Evolutionary conservation across 2,888 invertebrate species (phyloP).

Genomic region (Macrophya alboannulata): DNA sequence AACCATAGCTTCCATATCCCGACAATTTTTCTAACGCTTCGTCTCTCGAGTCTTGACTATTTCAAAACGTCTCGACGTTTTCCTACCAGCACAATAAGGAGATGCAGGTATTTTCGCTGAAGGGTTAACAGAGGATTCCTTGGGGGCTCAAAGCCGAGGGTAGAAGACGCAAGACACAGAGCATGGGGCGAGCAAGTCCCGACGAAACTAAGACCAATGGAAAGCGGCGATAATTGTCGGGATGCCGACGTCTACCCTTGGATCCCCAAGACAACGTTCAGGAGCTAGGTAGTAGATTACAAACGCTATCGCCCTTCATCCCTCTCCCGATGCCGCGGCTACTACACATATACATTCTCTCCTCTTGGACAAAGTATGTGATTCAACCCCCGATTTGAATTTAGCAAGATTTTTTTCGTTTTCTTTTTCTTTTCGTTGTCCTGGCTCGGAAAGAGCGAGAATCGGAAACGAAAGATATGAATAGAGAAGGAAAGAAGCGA

Average conservation of each 20-base stretch:
- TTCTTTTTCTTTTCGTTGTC: no score
- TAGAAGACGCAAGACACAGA: neutral
- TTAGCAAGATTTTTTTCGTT: neutral
- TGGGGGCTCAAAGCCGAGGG: slow-evolving; percentile 24
- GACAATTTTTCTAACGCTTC: neutral
- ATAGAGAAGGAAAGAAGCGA: neutral
- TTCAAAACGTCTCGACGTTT: neutral
- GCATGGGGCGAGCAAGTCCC: slow-evolving; percentile 1
- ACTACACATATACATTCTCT: neutral
- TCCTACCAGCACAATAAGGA: slow-evolving; percentile 15
- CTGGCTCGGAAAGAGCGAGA: neutral
- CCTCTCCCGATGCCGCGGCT: neutral
- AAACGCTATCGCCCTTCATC: slow-evolving; percentile 26
- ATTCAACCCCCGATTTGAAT: slow-evolving; percentile 27
- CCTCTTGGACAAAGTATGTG: neutral
- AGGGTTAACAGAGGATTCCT: slow-evolving; percentile 46
- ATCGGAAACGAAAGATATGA: neutral
- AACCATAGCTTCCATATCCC: neutral
- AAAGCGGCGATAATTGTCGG: slow-evolving; percentile 71
- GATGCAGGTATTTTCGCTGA: slow-evolving; percentile 44
- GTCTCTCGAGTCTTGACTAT: neutral
- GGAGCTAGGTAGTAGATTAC: slow-evolving; percentile 44
- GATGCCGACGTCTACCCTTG: slow-evolving; percentile 66
- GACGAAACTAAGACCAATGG: slow-evolving; percentile 43
- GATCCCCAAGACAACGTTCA: slow-evolving; percentile 35